Conservation (phyloP, 2,113 vertebrate genomes). For the Poeciliopsis occidentalis region DNA sequence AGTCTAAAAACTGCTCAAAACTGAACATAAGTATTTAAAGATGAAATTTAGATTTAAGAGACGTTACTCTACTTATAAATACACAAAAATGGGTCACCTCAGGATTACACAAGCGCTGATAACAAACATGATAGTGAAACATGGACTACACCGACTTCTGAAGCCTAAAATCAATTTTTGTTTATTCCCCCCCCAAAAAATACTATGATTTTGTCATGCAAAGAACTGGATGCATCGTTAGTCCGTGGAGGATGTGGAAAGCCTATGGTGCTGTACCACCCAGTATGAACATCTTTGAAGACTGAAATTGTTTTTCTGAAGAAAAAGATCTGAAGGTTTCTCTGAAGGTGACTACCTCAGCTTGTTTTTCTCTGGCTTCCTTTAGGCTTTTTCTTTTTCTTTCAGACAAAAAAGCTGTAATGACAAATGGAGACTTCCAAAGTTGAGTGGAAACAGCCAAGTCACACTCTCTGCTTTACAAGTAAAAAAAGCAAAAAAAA, state of each 20-base stretch:
- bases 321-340: conserved; percentile 12
- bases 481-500: not conserved
- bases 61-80: too few relatives aligned
- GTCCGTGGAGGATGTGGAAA: not conserved
- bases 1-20: not conserved
- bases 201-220: too few relatives aligned
- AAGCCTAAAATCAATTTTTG: too few relatives aligned
- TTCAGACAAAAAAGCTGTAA: conserved; percentile 25
- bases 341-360: conserved; percentile 24
- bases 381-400: conserved; percentile 9
- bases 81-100: too few relatives aligned
- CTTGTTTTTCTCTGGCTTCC: not conserved
- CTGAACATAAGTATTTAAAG: too few relatives aligned
- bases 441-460: conserved; percentile 49
- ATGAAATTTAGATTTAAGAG: too few relatives aligned
- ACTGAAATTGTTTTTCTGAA: too few relatives aligned
- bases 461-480: conserved; percentile 41
- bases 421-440: conserved; percentile 60
- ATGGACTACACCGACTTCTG: too few relatives aligned
- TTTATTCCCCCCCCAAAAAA: too few relatives aligned
- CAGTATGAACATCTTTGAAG: not conserved
- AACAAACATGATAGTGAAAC: too few relatives aligned
- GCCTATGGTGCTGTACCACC: not conserved
- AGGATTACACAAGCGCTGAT: too few relatives aligned
- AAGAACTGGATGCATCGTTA: too few relatives aligned